Evolutionary conservation across 2,888 invertebrate species (phyloP), one percentile per base, ranked within the genome.

Genomic region (Meiosimyza platycephala): DNA sequence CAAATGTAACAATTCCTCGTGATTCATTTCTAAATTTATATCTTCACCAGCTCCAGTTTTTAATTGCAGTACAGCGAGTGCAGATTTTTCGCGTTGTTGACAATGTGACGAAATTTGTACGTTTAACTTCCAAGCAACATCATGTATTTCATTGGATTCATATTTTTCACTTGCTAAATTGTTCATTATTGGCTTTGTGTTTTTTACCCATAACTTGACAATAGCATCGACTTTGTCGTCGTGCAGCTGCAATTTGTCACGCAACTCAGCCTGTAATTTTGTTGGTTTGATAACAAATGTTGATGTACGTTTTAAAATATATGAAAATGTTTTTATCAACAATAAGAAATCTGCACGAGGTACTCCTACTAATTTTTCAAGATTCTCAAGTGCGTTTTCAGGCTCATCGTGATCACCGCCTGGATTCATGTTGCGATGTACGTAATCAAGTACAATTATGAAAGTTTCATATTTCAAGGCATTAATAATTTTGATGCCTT

Each of bases 71-170:
- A 88, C 86, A 5, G 89, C 89, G 60, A 88, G 82, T 0, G 89
- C 88, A 2, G 86, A 81, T 54, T 87, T 87, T 76, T 89, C 87
- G 72, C 88, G 88, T 67, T 86, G 85, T 72, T 87, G 86, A 50
- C 87, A 84, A 72, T 88, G 87, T 3, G 89, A 89, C 6, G 89
- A 88, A 48, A 88, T 86, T 80, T 90, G 88, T 28, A 90, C 85
- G 80, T 90, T 90, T 2, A 90, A 79, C 74, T 90, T 89, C 90
- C 91, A 91, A 48, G 88, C 86, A 51, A 90, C 85, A 77, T 89
- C 87, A 68, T 89, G 87, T 50, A 91, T 82, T 79, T 89, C 88
- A 80, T 88, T 87, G 22, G 85, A 84, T 71, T 84, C 84, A 71
- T 84, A 85, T 0, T 83, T 82, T 60, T 83, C 83, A 57, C 81